These are phyloP conservation scores for Plagodis pulveraria DNA, from an alignment of 2,888 invertebrate species.

Conservation along the genomic window DNA sequence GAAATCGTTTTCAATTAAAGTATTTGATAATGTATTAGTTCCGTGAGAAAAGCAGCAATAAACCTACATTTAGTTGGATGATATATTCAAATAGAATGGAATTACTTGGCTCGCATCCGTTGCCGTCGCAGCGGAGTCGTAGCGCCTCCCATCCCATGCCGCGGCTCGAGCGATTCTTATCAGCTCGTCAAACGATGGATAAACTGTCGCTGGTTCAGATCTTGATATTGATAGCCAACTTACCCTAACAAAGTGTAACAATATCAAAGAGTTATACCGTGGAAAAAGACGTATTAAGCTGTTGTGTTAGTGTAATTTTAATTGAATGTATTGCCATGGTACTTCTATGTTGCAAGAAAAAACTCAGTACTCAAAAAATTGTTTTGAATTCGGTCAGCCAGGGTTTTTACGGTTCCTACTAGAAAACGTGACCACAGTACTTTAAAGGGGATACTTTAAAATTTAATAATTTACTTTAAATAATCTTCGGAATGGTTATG, in stretches of 20 bases:
- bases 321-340: neutral
- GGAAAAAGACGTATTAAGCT: conserved; percentile 1
- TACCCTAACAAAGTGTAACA: conserved; percentile 25
- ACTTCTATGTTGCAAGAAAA: too few relatives aligned
- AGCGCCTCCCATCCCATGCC: conserved; percentile 50
- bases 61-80: conserved; percentile 82
- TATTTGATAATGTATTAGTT: conserved; percentile 81
- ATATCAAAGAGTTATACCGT: neutral
- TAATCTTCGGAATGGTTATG: too few relatives aligned
- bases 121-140: conserved; percentile 57
- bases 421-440: too few relatives aligned
- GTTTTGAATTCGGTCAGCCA: too few relatives aligned
- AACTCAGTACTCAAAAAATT: too few relatives aligned
- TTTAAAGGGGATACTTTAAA: too few relatives aligned
- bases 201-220: conserved; percentile 54
- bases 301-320: neutral
- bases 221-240: conserved; percentile 57
- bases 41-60: conserved; percentile 84
- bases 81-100: conserved; percentile 83
- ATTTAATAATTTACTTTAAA: too few relatives aligned
- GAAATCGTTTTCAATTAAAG: conserved; percentile 79
- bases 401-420: too few relatives aligned
- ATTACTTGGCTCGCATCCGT: conserved; percentile 77
- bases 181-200: conserved; percentile 77
- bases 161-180: conserved; percentile 71